A percentile compares a stretch with the other conserved stretches of the same genome.
phyloP scores from a whole-genome alignment of 2,888 invertebrate species.

The Microctonus hyperodae region DNA sequence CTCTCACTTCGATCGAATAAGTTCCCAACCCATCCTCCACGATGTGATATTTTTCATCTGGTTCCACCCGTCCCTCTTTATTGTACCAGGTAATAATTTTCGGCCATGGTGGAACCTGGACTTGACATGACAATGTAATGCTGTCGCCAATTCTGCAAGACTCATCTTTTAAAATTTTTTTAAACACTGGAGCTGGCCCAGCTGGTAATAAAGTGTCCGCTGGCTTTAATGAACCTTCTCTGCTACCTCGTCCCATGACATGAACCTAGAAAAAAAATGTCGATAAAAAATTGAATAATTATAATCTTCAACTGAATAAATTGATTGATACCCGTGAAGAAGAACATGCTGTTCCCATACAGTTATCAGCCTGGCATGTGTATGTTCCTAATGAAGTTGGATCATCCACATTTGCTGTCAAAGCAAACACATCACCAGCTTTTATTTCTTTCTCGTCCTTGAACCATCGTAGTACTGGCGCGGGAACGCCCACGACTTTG shows the following conservation, averaged over 20 bases:
- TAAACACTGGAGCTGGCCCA: slow-evolving; percentile 81
- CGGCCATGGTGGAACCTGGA: slow-evolving; percentile 87
- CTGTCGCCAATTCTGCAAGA: slow-evolving; percentile 81
- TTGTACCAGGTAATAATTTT: slow-evolving; percentile 86
- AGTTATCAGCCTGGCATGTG: slow-evolving; percentile 87
- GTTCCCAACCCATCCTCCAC: slow-evolving; percentile 85
- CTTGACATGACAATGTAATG: slow-evolving; percentile 77
- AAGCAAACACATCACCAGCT: slow-evolving; percentile 88
- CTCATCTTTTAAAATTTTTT: slow-evolving; percentile 76
- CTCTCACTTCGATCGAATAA: slow-evolving; percentile 77
- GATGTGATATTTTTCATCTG: slow-evolving; percentile 74
- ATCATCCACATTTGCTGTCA: slow-evolving; percentile 84
- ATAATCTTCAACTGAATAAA: neutral
- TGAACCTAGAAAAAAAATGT: slow-evolving; percentile 67
- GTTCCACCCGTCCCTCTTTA: slow-evolving; percentile 79
- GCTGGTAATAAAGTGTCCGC: slow-evolving; percentile 69
- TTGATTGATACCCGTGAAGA: slow-evolving; percentile 70
- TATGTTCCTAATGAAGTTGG: slow-evolving; percentile 87
- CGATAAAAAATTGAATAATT: neutral
- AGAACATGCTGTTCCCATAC: slow-evolving; percentile 85
- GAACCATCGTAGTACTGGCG: slow-evolving; percentile 78
- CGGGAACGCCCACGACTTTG: slow-evolving; percentile 90
- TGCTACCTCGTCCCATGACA: slow-evolving; percentile 76
- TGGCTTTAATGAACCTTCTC: slow-evolving; percentile 74
- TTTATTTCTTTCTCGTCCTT: slow-evolving; percentile 88